Evolutionary conservation across 2,113 vertebrate genomes (phyloP).

Genomic region (Brachionichthys hirsutus): DNA sequence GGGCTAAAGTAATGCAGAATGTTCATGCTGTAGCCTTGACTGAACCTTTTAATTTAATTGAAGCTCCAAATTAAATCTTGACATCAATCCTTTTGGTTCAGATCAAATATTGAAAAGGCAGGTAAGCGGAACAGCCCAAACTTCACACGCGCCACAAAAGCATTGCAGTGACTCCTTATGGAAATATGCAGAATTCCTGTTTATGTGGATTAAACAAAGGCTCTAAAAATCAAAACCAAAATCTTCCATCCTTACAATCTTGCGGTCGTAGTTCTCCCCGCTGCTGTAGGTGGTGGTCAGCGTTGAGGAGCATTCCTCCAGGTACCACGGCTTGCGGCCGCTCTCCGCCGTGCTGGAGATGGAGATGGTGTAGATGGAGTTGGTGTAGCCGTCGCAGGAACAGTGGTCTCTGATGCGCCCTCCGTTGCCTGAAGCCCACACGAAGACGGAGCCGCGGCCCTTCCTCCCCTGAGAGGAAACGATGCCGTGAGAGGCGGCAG

Average conservation of each 20-base stretch:
- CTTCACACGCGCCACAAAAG: background rate
- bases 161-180: background rate
- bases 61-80: no score
- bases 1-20: background rate
- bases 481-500: constrained; percentile 4
- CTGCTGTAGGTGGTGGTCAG: constrained; percentile 98
- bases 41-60: background rate
- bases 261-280: constrained; percentile 96
- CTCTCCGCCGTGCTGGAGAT: constrained; percentile 98
- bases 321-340: constrained; percentile 97
- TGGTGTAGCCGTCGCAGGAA: constrained; percentile 98
- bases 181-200: no score
- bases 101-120: background rate
- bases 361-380: constrained; percentile 98
- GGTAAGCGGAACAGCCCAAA: background rate
- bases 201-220: no score
- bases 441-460: constrained; percentile 93
- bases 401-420: constrained; percentile 97
- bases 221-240: no score
- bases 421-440: constrained; percentile 98
- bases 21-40: no score
- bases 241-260: constrained; percentile 84
- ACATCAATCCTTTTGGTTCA: background rate
- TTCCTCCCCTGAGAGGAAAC: constrained; percentile 85
- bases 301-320: constrained; percentile 96